A percentile compares a stretch with the other conserved stretches of the same genome.
Conservation (phyloP, 2,113 vertebrate genomes). For the Microcebus jonahi region DNA sequence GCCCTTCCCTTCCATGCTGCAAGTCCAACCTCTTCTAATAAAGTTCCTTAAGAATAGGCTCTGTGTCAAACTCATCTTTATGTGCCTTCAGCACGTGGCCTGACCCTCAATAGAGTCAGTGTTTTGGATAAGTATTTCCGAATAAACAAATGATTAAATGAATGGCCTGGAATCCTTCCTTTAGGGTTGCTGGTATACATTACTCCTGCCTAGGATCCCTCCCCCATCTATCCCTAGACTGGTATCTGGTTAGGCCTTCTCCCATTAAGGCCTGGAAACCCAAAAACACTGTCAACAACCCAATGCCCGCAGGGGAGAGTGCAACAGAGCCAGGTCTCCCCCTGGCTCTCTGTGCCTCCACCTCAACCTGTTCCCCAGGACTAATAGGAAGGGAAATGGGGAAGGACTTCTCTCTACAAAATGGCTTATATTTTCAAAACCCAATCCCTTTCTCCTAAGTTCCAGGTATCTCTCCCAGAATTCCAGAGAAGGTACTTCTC, state of each 20-base stretch:
- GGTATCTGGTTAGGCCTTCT: not conserved
- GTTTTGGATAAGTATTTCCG: not conserved
- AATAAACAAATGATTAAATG: conserved; percentile 10
- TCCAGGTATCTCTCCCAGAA: conserved; percentile 3
- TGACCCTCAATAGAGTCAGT: not conserved
- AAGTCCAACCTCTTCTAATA: not conserved
- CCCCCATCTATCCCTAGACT: not conserved
- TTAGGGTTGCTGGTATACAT: not conserved
- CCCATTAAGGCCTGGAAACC: not conserved
- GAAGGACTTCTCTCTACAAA: not conserved
- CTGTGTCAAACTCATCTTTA: not conserved
- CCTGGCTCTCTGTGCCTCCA: not conserved
- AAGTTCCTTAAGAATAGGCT: not conserved
- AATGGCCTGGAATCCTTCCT: not conserved
- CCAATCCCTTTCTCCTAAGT: not conserved
- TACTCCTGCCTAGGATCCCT: not conserved
- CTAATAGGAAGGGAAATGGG: not conserved
- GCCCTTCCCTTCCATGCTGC: not conserved
- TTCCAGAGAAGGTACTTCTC: not conserved
- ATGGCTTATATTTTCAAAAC: conserved; percentile 41
- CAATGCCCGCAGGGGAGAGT: not conserved
- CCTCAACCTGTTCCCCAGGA: not conserved
- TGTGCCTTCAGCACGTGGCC: not conserved
- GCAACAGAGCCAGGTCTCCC: not conserved
- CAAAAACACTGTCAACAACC: not conserved